Evolutionary conservation across 2,113 vertebrate species (phyloP).

Genomic region (Romanogobio albipinnatus): DNA sequence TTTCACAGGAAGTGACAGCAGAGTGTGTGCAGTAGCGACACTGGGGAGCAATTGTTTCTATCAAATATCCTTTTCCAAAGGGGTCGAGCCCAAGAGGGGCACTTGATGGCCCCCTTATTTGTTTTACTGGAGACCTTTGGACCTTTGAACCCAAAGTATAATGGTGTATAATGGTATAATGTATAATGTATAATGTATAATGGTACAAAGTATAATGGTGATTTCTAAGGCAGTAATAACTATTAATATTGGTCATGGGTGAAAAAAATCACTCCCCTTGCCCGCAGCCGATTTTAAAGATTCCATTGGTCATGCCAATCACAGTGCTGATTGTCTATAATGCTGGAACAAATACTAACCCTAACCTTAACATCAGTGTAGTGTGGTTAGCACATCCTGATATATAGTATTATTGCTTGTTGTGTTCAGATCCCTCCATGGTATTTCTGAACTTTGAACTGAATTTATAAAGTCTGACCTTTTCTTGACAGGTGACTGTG

Average conservation of each 20-base stretch:
- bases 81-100: neutral
- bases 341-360: neutral
- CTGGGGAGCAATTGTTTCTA: constrained; percentile 1
- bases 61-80: neutral
- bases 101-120: neutral
- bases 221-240: neutral
- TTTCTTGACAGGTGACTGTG: neutral
- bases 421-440: neutral
- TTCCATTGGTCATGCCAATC: neutral
- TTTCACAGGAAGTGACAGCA: constrained; percentile 19
- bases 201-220: too few relatives aligned
- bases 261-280: neutral
- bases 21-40: neutral
- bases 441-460: neutral
- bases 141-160: too few relatives aligned
- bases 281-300: neutral
- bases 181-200: too few relatives aligned
- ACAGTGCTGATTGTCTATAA: neutral
- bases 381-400: neutral
- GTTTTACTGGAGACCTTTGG: constrained; percentile 8
- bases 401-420: too few relatives aligned
- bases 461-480: neutral
- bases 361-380: too few relatives aligned
- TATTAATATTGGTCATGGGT: neutral
- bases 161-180: too few relatives aligned